phyloP scores from a whole-genome alignment of 2,113 vertebrate species.

The Fukomys damarensis region DNA sequence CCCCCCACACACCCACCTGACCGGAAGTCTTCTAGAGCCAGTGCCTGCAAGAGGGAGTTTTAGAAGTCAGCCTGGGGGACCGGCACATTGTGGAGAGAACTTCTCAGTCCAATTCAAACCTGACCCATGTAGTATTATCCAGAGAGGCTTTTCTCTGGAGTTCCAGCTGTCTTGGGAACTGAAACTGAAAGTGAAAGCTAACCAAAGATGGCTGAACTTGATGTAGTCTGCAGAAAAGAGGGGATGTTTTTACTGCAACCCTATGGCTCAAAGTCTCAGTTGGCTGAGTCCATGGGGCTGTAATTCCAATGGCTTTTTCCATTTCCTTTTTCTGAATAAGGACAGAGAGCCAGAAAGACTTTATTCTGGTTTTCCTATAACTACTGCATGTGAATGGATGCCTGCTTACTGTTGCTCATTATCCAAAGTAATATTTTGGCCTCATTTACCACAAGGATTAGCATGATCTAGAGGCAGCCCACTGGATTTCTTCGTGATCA shows the following conservation, averaged over 20 bases:
- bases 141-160: background rate
- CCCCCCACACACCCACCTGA: too few relatives aligned
- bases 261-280: background rate
- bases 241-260: background rate
- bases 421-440: background rate
- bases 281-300: background rate
- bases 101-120: constrained; percentile 11
- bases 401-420: background rate
- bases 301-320: background rate
- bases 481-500: constrained; percentile 47
- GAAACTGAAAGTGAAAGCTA: background rate
- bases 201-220: background rate
- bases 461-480: constrained; percentile 17
- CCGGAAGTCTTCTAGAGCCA: background rate
- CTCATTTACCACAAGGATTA: constrained; percentile 44
- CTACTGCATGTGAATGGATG: background rate
- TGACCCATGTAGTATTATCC: background rate
- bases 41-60: background rate
- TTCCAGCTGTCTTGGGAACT: background rate
- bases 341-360: background rate
- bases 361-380: background rate
- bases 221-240: background rate
- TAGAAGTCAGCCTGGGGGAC: background rate
- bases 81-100: background rate
- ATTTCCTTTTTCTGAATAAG: too few relatives aligned